Evolutionary conservation across 2,888 invertebrate species (phyloP).

Genomic region (Trichopoda pennipes): DNA sequence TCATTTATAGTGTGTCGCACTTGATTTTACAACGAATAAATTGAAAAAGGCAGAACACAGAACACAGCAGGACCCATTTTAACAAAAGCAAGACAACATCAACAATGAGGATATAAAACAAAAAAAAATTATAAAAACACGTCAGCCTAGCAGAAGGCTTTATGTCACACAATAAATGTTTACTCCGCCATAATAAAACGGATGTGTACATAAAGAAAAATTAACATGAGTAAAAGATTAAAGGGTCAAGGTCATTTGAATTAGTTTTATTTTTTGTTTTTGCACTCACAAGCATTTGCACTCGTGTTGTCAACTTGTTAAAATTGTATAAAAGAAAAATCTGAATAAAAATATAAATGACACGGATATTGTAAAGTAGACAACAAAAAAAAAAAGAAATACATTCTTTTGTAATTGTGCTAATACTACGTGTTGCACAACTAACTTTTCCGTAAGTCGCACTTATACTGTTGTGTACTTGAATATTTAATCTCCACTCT

Average conservation of each 20-base stretch:
- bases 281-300: not conserved
- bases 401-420: not conserved
- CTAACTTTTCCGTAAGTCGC: no score
- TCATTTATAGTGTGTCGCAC: constrained; percentile 53
- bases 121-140: constrained; percentile 27
- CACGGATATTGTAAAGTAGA: not conserved
- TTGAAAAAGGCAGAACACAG: constrained; percentile 6
- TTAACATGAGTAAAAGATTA: constrained; percentile 53
- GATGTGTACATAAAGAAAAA: constrained; percentile 9
- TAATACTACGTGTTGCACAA: not conserved
- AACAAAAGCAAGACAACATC: constrained; percentile 21
- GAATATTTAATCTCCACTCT: no score
- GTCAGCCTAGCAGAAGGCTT: constrained; percentile 22
- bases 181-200: constrained; percentile 2
- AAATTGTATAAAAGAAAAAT: not conserved
- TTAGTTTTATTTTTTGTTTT: not conserved
- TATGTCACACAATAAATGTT: constrained; percentile 29
- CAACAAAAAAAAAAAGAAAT: not conserved
- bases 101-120: constrained; percentile 27
- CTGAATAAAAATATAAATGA: not conserved
- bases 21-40: constrained; percentile 58
- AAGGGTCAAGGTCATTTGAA: constrained; percentile 63
- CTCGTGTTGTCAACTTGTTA: not conserved
- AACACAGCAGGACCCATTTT: constrained; percentile 21
- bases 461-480: no score